Evolutionary conservation across 2,113 vertebrate genomes (phyloP), one percentile per base, ranked within the genome.

Genomic region (Heterotis niloticus): DNA sequence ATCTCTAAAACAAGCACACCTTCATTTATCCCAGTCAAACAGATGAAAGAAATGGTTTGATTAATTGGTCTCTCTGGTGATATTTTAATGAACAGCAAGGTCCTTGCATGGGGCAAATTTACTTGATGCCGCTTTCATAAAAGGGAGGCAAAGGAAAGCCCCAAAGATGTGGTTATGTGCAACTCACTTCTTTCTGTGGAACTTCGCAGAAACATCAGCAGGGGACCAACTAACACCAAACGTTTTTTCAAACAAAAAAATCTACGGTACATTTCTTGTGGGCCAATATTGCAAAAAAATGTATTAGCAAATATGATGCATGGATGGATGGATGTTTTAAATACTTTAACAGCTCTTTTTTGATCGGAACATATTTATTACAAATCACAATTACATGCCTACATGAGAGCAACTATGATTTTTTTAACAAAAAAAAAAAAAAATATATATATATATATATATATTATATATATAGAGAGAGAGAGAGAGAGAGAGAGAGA

Each of bases 41-140:
- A 87, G 84, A 90, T 90, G 88, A 90, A 88, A 90, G 77, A 82
- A 88, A 85, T 83, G 67, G 85, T 82, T 81, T 89, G 88, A 90
- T 92, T 91, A 90, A 92, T 90, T 89, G 91, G 85, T 89, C 87
- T 91, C 89, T 87, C 82, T 83, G 86, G 90, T 88, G 86, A 86
- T 86, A 79, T 90, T 88, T 89, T 92, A 90, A 92, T 90, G 89
- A 91, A 91, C 88, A 89, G 82, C 23, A 76, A 87, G 87, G 85
- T 88, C 85, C 78, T 84, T 87, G 87, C 87, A 74, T 87, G 79
- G 86, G 86, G 85, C 83, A 91, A 89, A 90, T 90, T 90, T 84
- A 80, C 81, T 85, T 85, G 86, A 91, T 91, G 86, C 82, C 88
- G 84, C 84, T 87, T 91, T 88, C 87, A 78, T 78, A 82, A 87